A percentile compares a stretch with the other conserved stretches of the same genome.
These are phyloP conservation scores for Hyposmocoma kahamanoa DNA, from an alignment of 1,140 invertebrate species.

Conservation along the genomic window DNA sequence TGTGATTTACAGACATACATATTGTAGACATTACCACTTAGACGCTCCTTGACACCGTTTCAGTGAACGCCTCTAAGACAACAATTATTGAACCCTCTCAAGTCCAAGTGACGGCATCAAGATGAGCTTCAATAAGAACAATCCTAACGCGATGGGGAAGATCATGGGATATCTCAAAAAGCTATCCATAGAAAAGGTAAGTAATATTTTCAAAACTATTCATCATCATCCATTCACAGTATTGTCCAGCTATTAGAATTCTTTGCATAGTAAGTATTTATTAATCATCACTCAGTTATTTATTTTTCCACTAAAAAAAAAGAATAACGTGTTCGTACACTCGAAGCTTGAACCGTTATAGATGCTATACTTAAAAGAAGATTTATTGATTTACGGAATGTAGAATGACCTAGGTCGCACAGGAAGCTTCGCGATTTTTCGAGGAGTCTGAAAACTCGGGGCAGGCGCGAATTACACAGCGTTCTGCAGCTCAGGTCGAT, in stretches of 20 bases:
- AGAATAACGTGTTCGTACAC: too few relatives aligned
- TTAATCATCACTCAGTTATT: too few relatives aligned
- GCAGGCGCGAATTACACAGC: too few relatives aligned
- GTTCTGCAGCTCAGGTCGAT: too few relatives aligned
- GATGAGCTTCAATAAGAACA: conserved; percentile 72
- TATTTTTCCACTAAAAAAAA: too few relatives aligned
- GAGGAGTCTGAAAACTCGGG: conserved; percentile 34
- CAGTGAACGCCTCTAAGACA: conserved; percentile 12
- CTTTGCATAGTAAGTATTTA: too few relatives aligned
- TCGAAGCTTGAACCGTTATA: too few relatives aligned
- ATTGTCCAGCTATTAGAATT: not conserved
- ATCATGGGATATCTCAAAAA: conserved; percentile 68
- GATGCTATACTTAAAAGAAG: too few relatives aligned
- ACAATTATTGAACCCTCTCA: not conserved
- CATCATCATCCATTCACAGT: not conserved
- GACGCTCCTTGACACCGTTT: conserved; percentile 49
- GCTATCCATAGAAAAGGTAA: conserved; percentile 70
- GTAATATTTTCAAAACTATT: conserved; percentile 16
- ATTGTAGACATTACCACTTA: conserved; percentile 57
- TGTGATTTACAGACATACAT: too few relatives aligned
- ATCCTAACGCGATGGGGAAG: conserved; percentile 65
- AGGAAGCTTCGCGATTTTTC: conserved; percentile 16
- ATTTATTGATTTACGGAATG: too few relatives aligned
- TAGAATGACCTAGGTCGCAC: not conserved
- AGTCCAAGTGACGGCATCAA: conserved; percentile 33